Evolutionary conservation across 2,888 invertebrate genomes (phyloP).

Genomic region (Oxystoma pomonae): DNA sequence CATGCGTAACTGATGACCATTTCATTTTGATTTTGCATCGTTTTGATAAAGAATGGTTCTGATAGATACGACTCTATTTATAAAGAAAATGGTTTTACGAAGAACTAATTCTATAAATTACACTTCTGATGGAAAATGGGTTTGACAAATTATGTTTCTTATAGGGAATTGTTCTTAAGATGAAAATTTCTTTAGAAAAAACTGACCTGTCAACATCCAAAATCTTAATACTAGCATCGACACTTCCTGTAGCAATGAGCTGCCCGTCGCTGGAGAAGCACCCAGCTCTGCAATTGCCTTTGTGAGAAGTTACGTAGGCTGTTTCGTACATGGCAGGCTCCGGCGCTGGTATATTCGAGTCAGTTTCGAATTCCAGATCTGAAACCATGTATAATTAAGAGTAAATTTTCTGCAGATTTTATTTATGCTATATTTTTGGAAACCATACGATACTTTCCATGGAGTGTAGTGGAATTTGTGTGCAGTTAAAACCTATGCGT

Average conservation of each 20-base stretch:
- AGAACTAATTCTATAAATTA: too few relatives aligned
- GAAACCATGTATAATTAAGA: constrained; percentile 30
- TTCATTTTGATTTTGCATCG: too few relatives aligned
- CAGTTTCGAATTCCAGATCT: constrained; percentile 96
- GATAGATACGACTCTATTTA: too few relatives aligned
- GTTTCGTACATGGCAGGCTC: constrained; percentile 98
- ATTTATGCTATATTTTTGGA: not conserved
- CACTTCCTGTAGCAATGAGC: constrained; percentile 95
- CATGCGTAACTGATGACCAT: too few relatives aligned
- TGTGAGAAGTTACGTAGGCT: constrained; percentile 97
- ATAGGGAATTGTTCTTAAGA: too few relatives aligned
- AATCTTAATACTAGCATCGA: constrained; percentile 98
- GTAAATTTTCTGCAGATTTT: not conserved
- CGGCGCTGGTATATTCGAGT: constrained; percentile 87
- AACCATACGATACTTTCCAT: constrained; percentile 3
- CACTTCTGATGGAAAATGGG: too few relatives aligned
- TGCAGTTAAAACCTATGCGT: too few relatives aligned
- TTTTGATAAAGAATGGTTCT: too few relatives aligned
- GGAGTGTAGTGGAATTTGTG: too few relatives aligned
- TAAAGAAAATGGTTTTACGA: too few relatives aligned
- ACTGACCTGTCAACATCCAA: constrained; percentile 79
- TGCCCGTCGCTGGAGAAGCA: constrained; percentile 95
- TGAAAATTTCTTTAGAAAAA: too few relatives aligned
- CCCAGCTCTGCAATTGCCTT: constrained; percentile 92
- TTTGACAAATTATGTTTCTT: too few relatives aligned